These are phyloP conservation scores for Polypedilum vanderplanki DNA, from an alignment of 1,140 invertebrate genomes.

Conservation along the genomic window DNA sequence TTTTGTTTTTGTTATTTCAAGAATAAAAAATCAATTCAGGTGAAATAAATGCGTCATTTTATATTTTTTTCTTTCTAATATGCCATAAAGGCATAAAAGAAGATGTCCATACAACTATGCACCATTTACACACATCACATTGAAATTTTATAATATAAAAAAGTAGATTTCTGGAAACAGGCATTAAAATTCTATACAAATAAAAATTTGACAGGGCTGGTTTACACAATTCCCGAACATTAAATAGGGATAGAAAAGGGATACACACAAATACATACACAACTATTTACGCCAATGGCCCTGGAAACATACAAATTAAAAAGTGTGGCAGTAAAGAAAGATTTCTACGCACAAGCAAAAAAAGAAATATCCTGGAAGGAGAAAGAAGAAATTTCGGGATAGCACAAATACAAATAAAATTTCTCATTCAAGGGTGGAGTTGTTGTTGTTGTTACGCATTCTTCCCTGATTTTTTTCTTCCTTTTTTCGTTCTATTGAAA, in stretches of 20 bases:
- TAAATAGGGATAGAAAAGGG: not conserved
- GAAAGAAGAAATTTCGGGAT: not conserved
- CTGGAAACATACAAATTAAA: not conserved
- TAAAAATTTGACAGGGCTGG: not conserved
- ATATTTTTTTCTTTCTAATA: no score
- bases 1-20: no score
- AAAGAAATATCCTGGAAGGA: not conserved
- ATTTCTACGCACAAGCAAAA: slow-evolving; percentile 17
- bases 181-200: not conserved
- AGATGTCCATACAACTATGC: no score
- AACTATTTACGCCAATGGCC: not conserved
- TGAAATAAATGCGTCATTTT: not conserved
- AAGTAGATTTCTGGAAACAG: not conserved
- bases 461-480: slow-evolving; percentile 1
- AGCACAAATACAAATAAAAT: not conserved
- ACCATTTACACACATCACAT: not conserved
- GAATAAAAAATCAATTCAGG: not conserved
- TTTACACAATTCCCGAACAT: not conserved
- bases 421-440: not conserved
- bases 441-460: slow-evolving; percentile 17
- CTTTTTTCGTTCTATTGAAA: not conserved
- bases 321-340: not conserved
- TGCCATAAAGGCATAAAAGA: not conserved
- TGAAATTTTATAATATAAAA: no score
- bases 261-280: not conserved